Conservation (phyloP, 1,140 invertebrate genomes). For the Platyura marginata region DNA sequence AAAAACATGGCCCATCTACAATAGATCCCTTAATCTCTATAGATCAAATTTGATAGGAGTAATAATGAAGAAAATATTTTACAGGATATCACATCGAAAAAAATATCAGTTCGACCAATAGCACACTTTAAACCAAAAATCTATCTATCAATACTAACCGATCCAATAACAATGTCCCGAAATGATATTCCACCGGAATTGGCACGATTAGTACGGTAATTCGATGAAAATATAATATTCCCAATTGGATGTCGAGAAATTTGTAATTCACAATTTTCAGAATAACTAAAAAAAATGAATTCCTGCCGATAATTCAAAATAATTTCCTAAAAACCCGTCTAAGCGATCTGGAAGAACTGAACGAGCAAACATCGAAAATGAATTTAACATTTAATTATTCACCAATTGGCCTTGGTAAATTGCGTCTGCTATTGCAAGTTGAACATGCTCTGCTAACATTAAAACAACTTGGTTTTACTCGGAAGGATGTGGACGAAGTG, state of each 20-base stretch:
- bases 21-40: too few species aligned
- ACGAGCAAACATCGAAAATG: conserved; percentile 30
- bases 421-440: conserved; percentile 61
- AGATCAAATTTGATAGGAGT: too few species aligned
- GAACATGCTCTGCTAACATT: conserved; percentile 59
- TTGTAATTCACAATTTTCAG: too few species aligned
- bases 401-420: conserved; percentile 47
- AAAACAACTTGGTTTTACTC: conserved; percentile 61
- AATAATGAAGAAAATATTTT: too few species aligned
- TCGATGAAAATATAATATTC: too few species aligned
- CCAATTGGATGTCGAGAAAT: too few species aligned
- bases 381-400: conserved; percentile 36
- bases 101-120: too few species aligned
- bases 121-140: conserved; percentile 40
- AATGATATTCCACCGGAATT: conserved; percentile 42
- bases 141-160: conserved; percentile 40
- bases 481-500: conserved; percentile 91
- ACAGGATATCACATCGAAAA: too few species aligned
- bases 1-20: too few species aligned
- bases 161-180: conserved; percentile 32
- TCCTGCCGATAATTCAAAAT: conserved; percentile 65
- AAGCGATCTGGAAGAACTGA: conserved; percentile 48
- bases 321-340: conserved; percentile 64
- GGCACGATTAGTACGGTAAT: conserved; percentile 13
- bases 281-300: conserved; percentile 41